Conservation (phyloP, 1,140 invertebrate species). For the Gonatopus flavifemur region DNA sequence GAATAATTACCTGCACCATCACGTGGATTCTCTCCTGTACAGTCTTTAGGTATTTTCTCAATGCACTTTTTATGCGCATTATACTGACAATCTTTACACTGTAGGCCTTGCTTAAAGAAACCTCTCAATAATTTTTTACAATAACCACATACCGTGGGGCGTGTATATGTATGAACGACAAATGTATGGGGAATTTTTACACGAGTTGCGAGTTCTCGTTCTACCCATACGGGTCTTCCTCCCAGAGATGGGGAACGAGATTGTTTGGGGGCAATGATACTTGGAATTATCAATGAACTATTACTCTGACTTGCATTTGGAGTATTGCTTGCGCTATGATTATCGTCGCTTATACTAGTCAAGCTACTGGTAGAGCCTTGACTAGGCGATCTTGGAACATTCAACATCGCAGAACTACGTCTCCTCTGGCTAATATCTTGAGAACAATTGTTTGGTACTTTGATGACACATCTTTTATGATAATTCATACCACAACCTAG, state of each 20-base stretch:
- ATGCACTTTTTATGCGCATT: conserved; percentile 98
- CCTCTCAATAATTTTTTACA: conserved; percentile 96
- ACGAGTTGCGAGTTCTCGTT: conserved; percentile 69
- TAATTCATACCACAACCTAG: conserved; percentile 96
- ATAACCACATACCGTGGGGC: conserved; percentile 92
- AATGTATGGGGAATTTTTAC: conserved; percentile 92
- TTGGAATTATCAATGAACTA: conserved; percentile 53
- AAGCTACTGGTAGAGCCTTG: conserved; percentile 60
- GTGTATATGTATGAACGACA: conserved; percentile 89
- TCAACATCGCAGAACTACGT: conserved; percentile 62
- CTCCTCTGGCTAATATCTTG: conserved; percentile 58
- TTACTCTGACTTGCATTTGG: conserved; percentile 52
- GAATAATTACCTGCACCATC: conserved; percentile 55
- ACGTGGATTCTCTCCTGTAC: conserved; percentile 78
- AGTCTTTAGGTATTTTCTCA: conserved; percentile 93
- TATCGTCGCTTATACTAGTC: conserved; percentile 54
- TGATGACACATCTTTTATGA: conserved; percentile 97
- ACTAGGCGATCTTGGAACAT: conserved; percentile 71
- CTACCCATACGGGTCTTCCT: conserved; percentile 74
- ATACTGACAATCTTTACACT: conserved; percentile 98
- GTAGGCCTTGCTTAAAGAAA: conserved; percentile 94
- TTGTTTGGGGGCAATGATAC: conserved; percentile 52
- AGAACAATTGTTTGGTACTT: conserved; percentile 96
- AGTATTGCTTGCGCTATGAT: conserved; percentile 50
- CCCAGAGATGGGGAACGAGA: conserved; percentile 75